Base-by-base conservation (phyloP, 2,113 vertebrate genomes). In the Crotalus tigris region DNA sequence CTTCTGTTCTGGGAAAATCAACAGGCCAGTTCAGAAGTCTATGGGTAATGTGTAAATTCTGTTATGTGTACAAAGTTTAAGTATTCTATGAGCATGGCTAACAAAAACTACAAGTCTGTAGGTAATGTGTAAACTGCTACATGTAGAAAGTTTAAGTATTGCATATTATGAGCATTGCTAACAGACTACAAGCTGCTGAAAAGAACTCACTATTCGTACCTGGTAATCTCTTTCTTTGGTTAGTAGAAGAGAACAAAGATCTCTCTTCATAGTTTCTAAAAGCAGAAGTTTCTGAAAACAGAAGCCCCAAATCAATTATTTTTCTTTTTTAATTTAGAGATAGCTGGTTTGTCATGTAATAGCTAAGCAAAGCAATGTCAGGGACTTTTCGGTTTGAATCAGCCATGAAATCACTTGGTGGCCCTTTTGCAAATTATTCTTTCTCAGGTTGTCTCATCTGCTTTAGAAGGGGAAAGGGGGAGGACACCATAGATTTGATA, bases 91-190 rank as follows among this genome's bases (percentile, higher is more conserved):
- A 69, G 64, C 64, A 33, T 5, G 2, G 29, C 29, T 33, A 69
- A 69, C 64, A 69, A 69, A 69, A 69, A n/a, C 64, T 69, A 11
- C 23, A 19, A 55, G 23, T 24, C 23, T n/a, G 64, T 54, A 54
- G 53, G 21, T 91, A 91, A 91, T 91, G 23, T 46, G 51, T 91
- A 91, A 91, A 85, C 69, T 46, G 69, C 90, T 90, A 90, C 33
- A 21, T 44, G 57, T 61, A 90, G 54, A 81, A 81, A 54, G 29
- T 24, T 91, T 91, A 91, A 85, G 81, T 85, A 85, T 91, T 91
- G 15, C 69, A 75, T 75, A 90, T 7, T 49, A 61, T 46, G 88
- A 58, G 55, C 57, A 26, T 26, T 61, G 13, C 39, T 26, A 19
- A 90, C 21, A 64, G 61, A 89, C 69, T 59, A 26, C 19, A 89